Conservation (phyloP, 2,797 vertebrate genomes). For the Otolemur crassicaudatus region DNA sequence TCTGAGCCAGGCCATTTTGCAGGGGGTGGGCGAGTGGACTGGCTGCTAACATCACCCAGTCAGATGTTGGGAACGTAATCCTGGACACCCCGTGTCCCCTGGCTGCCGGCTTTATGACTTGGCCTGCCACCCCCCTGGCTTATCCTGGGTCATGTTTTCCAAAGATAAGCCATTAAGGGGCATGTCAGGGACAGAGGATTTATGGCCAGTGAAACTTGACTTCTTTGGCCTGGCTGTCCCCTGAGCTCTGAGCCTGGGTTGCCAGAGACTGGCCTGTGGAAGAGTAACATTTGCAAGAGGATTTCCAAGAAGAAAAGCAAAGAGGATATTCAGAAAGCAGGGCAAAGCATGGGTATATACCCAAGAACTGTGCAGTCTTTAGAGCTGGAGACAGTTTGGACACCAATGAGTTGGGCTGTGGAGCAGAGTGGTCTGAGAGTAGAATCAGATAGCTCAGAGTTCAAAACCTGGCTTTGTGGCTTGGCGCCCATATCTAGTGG, state of each 20-base stretch:
- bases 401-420: fast-evolving
- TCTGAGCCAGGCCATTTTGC: slow-evolving; percentile 26
- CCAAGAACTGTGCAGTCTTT: background rate
- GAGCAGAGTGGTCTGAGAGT: background rate
- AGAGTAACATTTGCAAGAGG: background rate
- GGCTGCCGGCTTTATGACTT: slow-evolving; percentile 81
- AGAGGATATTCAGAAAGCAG: slow-evolving; percentile 56
- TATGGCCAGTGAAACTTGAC: slow-evolving; percentile 82
- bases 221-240: slow-evolving; percentile 82
- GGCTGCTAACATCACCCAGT: slow-evolving; percentile 65
- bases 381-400: background rate
- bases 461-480: background rate
- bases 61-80: slow-evolving; percentile 81
- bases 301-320: slow-evolving; percentile 41
- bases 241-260: slow-evolving; percentile 66
- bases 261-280: slow-evolving; percentile 29
- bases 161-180: slow-evolving; percentile 84
- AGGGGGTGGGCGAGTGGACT: background rate
- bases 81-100: slow-evolving; percentile 67
- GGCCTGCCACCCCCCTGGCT: slow-evolving; percentile 80
- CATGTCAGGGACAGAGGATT: slow-evolving; percentile 80
- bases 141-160: slow-evolving; percentile 85
- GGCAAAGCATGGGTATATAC: background rate
- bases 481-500: too few species aligned
- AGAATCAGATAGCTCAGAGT: background rate